Evolutionary conservation across 2,888 invertebrate genomes (phyloP).

Genomic region (Ellobium chinense): DNA sequence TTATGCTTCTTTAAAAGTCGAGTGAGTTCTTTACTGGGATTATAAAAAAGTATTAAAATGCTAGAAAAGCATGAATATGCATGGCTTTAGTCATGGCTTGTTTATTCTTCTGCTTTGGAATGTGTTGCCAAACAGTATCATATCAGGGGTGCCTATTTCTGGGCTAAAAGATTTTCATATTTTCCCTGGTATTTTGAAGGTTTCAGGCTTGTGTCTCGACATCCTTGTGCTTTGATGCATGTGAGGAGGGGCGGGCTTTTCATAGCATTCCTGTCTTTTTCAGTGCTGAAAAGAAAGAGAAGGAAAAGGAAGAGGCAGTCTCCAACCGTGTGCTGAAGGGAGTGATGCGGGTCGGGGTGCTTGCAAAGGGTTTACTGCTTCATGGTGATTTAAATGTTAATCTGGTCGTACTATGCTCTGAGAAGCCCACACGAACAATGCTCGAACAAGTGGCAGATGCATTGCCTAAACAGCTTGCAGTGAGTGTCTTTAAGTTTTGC

Average conservation of each 20-base stretch:
- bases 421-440: constrained; percentile 92
- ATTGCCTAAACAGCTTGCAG: constrained; percentile 87
- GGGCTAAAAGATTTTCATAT: no score
- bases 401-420: constrained; percentile 95
- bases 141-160: no score
- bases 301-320: constrained; percentile 53
- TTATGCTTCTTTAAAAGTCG: no score
- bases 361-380: constrained; percentile 93
- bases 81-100: no score
- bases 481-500: no score
- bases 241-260: no score
- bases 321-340: constrained; percentile 89
- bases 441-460: constrained; percentile 92
- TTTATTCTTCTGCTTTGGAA: no score
- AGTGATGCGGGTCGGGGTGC: constrained; percentile 96
- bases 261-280: no score
- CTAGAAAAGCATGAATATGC: no score
- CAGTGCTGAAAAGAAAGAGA: constrained; percentile 74
- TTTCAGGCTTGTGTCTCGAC: background rate
- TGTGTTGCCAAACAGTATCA: no score
- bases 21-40: no score
- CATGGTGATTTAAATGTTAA: constrained; percentile 94
- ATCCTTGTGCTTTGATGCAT: background rate
- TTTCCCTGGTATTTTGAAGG: background rate
- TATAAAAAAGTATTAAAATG: no score